These are phyloP conservation scores for Drepana falcataria DNA, from an alignment of 2,888 invertebrate genomes.

Conservation along the genomic window DNA sequence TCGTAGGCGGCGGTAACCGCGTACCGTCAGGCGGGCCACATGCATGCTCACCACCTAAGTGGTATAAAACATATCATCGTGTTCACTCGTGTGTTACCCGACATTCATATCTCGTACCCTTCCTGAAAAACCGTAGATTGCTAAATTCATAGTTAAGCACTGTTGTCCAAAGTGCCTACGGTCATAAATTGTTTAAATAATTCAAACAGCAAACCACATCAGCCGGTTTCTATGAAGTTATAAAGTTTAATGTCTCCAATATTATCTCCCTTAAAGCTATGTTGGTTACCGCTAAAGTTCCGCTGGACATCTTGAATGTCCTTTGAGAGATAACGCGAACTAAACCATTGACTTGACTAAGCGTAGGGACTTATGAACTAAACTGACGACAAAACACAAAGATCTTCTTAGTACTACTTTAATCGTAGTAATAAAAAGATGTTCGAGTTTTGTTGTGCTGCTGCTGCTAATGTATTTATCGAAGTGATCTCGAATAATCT, in stretches of 20 bases:
- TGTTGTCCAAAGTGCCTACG: background rate
- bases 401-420: background rate
- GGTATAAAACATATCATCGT: too few species aligned
- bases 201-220: constrained; percentile 1
- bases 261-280: constrained; percentile 38
- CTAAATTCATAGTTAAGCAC: too few species aligned
- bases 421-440: too few species aligned
- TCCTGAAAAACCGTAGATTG: too few species aligned
- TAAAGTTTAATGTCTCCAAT: constrained; percentile 25
- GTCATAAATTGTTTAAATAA: background rate
- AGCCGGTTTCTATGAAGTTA: constrained; percentile 24
- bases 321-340: constrained; percentile 19
- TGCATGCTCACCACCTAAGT: too few species aligned
- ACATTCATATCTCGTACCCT: too few species aligned
- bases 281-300: constrained; percentile 31
- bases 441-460: too few species aligned
- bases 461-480: too few species aligned
- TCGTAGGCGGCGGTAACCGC: too few species aligned
- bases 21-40: too few species aligned
- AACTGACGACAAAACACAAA: background rate
- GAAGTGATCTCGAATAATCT: too few species aligned
- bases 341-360: constrained; percentile 10
- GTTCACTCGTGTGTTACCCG: too few species aligned
- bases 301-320: constrained; percentile 21
- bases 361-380: constrained; percentile 3